A percentile compares a stretch with the other conserved stretches of the same genome.
Evolutionary conservation across 2,113 vertebrate species (phyloP).

Genomic region (Gracilinanus agilis): DNA sequence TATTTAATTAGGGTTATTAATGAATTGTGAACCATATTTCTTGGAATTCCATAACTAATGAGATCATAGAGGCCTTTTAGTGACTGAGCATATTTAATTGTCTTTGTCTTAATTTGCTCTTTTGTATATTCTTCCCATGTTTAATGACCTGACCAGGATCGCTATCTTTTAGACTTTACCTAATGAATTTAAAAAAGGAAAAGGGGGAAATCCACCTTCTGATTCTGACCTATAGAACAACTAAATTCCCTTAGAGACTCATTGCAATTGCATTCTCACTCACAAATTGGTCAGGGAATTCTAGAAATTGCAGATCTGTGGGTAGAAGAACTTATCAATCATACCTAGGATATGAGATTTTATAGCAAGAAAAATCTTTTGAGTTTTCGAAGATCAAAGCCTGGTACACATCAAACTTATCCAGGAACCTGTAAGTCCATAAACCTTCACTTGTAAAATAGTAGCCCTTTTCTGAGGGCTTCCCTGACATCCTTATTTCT

Average conservation of each 20-base stretch:
- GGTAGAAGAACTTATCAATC: neutral
- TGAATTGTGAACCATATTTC: neutral
- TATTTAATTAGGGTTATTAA: neutral
- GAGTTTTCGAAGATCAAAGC: neutral
- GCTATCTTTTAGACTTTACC: neutral
- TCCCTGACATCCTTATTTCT: constrained; percentile 18
- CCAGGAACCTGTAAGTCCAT: neutral
- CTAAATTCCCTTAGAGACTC: no score
- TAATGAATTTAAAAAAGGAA: neutral
- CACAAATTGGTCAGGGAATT: no score
- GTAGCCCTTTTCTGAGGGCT: neutral
- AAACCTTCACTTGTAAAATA: neutral
- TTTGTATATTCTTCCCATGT: neutral
- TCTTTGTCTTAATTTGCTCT: neutral
- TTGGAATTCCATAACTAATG: neutral
- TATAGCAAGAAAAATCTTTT: neutral
- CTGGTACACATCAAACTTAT: neutral
- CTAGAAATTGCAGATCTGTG: no score
- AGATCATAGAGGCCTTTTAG: neutral
- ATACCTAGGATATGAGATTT: neutral
- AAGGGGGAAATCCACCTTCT: neutral
- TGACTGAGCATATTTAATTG: neutral
- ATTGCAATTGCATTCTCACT: no score
- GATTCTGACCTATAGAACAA: neutral
- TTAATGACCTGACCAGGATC: neutral